Evolutionary conservation across 2,113 vertebrate species (phyloP).

Genomic region (Microtus pennsylvanicus): DNA sequence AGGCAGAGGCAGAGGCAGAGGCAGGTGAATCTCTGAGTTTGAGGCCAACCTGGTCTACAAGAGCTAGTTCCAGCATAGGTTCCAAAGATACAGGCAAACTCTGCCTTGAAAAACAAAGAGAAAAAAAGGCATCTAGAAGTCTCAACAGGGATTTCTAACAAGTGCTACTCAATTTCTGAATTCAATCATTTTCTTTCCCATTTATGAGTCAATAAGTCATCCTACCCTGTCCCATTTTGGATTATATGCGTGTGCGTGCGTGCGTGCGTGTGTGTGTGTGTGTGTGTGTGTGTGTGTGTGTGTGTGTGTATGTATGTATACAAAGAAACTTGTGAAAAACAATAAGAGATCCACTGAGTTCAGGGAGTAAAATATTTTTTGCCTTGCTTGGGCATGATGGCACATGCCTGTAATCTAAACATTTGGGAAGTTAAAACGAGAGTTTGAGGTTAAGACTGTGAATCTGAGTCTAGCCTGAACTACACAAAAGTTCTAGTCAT

Average conservation of each 20-base stretch:
- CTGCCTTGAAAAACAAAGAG: too few species aligned
- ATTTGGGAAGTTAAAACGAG: not conserved
- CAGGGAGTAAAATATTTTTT: not conserved
- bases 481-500: not conserved
- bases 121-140: not conserved
- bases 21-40: too few species aligned
- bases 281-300: not conserved
- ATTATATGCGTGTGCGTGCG: not conserved
- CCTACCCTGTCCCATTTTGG: not conserved
- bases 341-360: not conserved
- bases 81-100: too few species aligned
- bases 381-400: not conserved
- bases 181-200: not conserved
- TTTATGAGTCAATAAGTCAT: not conserved
- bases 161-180: not conserved
- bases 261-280: too few species aligned
- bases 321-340: not conserved
- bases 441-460: not conserved
- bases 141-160: not conserved
- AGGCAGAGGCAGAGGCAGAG: too few species aligned
- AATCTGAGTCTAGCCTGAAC: not conserved
- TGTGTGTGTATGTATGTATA: too few species aligned
- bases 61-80: too few species aligned
- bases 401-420: not conserved
- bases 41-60: too few species aligned